Evolutionary conservation across 1,140 invertebrate species (phyloP), one percentile per base, ranked within the genome.

Genomic region (Drosophila nasuta): DNA sequence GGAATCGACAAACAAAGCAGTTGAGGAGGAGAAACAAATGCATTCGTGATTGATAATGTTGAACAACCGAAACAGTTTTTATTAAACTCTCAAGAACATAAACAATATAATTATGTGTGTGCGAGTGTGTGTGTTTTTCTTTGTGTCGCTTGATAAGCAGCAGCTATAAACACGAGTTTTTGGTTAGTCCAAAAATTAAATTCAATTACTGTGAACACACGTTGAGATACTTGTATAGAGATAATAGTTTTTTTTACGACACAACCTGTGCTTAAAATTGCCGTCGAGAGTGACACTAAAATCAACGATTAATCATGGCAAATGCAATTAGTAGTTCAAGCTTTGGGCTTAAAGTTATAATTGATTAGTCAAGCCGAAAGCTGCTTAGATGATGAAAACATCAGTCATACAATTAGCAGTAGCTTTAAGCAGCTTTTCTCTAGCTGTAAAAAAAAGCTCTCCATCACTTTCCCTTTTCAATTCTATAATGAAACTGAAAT

Each of bases 11-110:
- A n/a, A 35, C 15, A 63, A 15, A 25, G 11, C 13, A n/a, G 45
- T 62, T 25, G 17, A 28, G 33, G 33, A 13, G n/a, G 33, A 13
- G n/a, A 25, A 63, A 70, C 48, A 69, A 58, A 51, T 58, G 54
- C 63, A 67, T 52, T 73, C 67, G 38, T 73, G 41, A 54, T 68
- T 45, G 38, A 70, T 54, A 63, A 49, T 35, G 58, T 30, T 62
- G 0, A n/a, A 41, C 11, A 57, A 17, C 30, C n/a, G 3, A 57
- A 38, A 52, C n/a, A 52, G 28, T 54, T 35, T 15, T 33, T 38
- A 52, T 28, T 38, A 52, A 71, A 67, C n/a, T 35, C 6, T 28
- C 11, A 20, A 41, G 33, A 68, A 33, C 54, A 68, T 25, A 57
- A 48, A 48, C 6, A 41, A 38, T 38, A 38, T 38, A 25, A 25